Evolutionary conservation across 2,888 invertebrate genomes (phyloP).

Genomic region (Epiblema foenella): DNA sequence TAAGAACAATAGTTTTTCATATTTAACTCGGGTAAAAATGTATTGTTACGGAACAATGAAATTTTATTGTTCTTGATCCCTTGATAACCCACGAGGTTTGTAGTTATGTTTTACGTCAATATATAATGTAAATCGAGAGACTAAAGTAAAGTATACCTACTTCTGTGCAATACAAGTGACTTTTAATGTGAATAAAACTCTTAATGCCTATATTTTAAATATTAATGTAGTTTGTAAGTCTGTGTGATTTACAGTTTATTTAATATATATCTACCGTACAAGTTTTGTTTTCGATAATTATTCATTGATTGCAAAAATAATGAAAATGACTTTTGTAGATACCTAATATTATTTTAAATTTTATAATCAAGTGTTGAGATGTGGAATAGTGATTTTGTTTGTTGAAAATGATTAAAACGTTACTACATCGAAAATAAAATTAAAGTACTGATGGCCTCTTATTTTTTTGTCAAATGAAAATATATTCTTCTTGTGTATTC

Average conservation of each 20-base stretch:
- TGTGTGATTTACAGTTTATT: not conserved
- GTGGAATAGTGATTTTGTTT: too few relatives aligned
- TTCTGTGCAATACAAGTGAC: constrained; percentile 7
- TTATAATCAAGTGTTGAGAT: too few relatives aligned
- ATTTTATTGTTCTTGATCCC: not conserved
- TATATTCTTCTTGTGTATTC: not conserved
- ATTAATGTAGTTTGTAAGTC: not conserved
- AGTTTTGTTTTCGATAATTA: not conserved
- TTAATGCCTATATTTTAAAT: constrained; percentile 33
- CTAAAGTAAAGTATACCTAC: constrained; percentile 13
- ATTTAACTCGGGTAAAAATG: not conserved
- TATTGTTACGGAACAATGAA: not conserved
- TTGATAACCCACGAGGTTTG: not conserved
- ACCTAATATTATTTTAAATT: too few relatives aligned
- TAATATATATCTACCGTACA: not conserved
- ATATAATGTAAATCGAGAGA: not conserved
- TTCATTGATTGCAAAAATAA: too few relatives aligned
- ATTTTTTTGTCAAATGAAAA: not conserved
- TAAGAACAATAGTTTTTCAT: not conserved
- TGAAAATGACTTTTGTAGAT: too few relatives aligned
- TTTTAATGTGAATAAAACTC: not conserved
- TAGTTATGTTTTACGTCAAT: not conserved
- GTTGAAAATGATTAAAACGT: too few relatives aligned
- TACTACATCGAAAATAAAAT: not conserved
- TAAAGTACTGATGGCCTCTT: too few relatives aligned